Percentiles rank a stretch among this genome's conserved stretches.
These are phyloP conservation scores for Octopus sinensis DNA, from an alignment of 1,140 invertebrate species.

Conservation along the genomic window DNA sequence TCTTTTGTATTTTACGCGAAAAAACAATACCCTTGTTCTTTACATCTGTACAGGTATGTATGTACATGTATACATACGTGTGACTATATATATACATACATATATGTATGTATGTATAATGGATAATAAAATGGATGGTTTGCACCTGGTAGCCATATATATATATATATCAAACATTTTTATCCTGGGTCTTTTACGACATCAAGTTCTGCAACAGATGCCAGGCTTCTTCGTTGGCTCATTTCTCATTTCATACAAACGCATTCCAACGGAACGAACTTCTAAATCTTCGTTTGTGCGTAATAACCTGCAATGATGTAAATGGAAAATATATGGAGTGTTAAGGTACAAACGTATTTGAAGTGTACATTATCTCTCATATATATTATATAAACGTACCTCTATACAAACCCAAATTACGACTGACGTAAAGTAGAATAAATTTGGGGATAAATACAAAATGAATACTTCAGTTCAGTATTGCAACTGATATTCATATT, in stretches of 20 bases:
- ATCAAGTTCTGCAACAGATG: slow-evolving; percentile 29
- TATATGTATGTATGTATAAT: background rate
- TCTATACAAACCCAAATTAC: too few relatives aligned
- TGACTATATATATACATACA: background rate
- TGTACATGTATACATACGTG: background rate
- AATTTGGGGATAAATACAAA: too few relatives aligned
- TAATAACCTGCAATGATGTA: slow-evolving; percentile 55
- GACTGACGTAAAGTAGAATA: too few relatives aligned
- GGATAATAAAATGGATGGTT: background rate
- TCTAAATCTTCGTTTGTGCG: slow-evolving; percentile 61
- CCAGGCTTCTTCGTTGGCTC: slow-evolving; percentile 27
- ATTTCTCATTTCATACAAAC: slow-evolving; percentile 37
- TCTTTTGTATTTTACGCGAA: too few relatives aligned
- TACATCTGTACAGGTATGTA: background rate
- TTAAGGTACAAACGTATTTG: too few relatives aligned
- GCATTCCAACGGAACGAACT: slow-evolving; percentile 56
- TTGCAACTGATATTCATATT: too few relatives aligned
- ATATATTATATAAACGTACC: too few relatives aligned
- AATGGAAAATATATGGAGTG: background rate
- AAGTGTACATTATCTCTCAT: too few relatives aligned
- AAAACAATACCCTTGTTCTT: background rate
- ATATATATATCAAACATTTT: background rate
- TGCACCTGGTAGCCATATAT: background rate
- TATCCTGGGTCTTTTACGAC: background rate
- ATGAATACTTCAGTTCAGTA: too few relatives aligned